phyloP scores from a whole-genome alignment of 1,140 invertebrate genomes.

The Drosophila truncata region DNA sequence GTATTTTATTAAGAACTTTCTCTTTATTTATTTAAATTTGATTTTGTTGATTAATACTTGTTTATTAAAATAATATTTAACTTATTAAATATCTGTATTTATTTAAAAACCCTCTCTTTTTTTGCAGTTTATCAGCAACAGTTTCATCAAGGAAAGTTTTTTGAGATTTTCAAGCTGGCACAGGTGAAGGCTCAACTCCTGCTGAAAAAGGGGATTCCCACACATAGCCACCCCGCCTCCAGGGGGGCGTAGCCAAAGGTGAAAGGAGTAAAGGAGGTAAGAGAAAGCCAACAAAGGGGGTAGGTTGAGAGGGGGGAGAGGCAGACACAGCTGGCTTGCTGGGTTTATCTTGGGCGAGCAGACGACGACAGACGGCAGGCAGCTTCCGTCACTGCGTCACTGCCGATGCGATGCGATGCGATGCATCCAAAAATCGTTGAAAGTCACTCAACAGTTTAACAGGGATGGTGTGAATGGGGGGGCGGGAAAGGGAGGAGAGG shows the following conservation, averaged over 20 bases:
- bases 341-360: slow-evolving; percentile 68
- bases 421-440: slow-evolving; percentile 77
- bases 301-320: no score
- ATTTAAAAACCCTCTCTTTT: not conserved
- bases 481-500: no score
- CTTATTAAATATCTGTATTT: no score
- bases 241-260: not conserved
- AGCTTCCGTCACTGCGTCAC: slow-evolving; percentile 60
- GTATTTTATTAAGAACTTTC: no score
- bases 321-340: slow-evolving; percentile 32
- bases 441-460: slow-evolving; percentile 81
- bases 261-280: not conserved
- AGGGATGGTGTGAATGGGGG: slow-evolving; percentile 28
- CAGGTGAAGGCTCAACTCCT: slow-evolving; percentile 28
- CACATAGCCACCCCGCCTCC: not conserved
- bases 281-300: not conserved
- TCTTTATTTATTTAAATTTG: no score
- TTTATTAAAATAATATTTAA: no score
- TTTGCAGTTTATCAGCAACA: slow-evolving; percentile 37
- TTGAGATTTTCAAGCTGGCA: slow-evolving; percentile 40
- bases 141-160: slow-evolving; percentile 52
- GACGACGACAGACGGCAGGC: slow-evolving; percentile 38
- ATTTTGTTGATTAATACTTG: no score
- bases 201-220: not conserved
- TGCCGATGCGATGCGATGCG: slow-evolving; percentile 39